phyloP scores from a whole-genome alignment of 2,888 invertebrate genomes.

The Eilema depressum region DNA sequence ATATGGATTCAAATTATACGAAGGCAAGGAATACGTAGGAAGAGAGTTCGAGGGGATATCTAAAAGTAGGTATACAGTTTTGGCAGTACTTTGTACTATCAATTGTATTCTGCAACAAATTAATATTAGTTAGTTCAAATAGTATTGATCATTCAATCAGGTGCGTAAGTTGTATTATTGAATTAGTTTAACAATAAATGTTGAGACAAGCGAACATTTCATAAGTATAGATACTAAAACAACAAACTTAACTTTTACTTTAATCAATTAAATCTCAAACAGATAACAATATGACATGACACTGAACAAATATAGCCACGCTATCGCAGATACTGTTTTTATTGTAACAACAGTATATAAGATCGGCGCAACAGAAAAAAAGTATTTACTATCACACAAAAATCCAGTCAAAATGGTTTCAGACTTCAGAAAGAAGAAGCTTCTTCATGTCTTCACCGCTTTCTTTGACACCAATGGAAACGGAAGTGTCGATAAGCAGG shows the following conservation, averaged over 20 bases:
- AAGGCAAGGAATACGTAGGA: not conserved
- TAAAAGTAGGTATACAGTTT: not conserved
- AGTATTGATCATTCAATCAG: too few species aligned
- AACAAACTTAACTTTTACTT: constrained; percentile 29
- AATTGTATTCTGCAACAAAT: too few species aligned
- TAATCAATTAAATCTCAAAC: constrained; percentile 44
- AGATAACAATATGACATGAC: constrained; percentile 39
- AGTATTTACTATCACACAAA: constrained; percentile 36
- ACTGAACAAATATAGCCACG: constrained; percentile 30
- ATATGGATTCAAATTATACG: not conserved
- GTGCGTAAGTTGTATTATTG: not conserved
- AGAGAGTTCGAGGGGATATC: not conserved
- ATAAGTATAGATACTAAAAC: not conserved
- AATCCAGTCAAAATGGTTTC: constrained; percentile 88
- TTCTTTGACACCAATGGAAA: constrained; percentile 96
- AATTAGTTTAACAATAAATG: not conserved
- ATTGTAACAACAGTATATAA: constrained; percentile 41
- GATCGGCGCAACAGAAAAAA: constrained; percentile 10
- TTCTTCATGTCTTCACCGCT: constrained; percentile 94
- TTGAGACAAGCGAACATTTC: constrained; percentile 8
- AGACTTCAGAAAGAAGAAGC: constrained; percentile 96
- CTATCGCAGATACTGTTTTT: constrained; percentile 25
- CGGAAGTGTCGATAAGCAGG: constrained; percentile 95
- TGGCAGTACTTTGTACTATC: too few species aligned
- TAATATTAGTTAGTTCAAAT: too few species aligned